Evolutionary conservation across 2,888 invertebrate genomes (phyloP).

Genomic region (Oxystoma pomonae): DNA sequence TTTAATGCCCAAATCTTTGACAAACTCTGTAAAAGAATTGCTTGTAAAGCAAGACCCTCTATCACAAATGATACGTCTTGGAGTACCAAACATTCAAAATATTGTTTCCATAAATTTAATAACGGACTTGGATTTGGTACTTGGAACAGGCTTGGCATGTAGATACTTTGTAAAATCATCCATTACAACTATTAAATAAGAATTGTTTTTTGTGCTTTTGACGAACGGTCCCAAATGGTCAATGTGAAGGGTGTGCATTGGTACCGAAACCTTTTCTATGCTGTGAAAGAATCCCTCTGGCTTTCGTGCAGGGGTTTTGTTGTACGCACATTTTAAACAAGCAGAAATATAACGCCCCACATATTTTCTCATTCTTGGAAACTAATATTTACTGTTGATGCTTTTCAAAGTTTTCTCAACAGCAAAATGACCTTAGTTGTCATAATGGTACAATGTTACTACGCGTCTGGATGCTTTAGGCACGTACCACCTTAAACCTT

Average conservation of each 20-base stretch:
- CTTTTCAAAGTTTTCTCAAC: constrained; percentile 24
- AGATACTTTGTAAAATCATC: constrained; percentile 38
- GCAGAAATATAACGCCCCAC: constrained; percentile 30
- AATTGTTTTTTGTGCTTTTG: constrained; percentile 7
- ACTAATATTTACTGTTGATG: constrained; percentile 25
- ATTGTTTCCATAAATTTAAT: constrained; percentile 19
- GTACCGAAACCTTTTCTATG: constrained; percentile 22
- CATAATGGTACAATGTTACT: constrained; percentile 27
- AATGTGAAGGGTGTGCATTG: constrained; percentile 29
- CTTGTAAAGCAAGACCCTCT: constrained; percentile 23
- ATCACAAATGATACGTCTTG: constrained; percentile 21
- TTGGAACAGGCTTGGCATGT: constrained; percentile 27
- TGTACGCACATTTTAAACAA: constrained; percentile 34
- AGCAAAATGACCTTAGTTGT: constrained; percentile 32
- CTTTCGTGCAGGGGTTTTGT: constrained; percentile 30
- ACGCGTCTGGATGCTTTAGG: constrained; percentile 28
- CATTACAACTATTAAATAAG: constrained; percentile 31
- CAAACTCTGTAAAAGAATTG: constrained; percentile 16
- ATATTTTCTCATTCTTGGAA: constrained; percentile 26
- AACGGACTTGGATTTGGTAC: constrained; percentile 15
- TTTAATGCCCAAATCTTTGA: constrained; percentile 20
- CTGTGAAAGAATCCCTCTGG: constrained; percentile 24
- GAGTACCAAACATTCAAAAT: constrained; percentile 20
- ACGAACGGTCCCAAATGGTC: constrained; percentile 31
- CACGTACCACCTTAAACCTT: constrained; percentile 33